Percentiles rank a stretch among this genome's conserved stretches.
phyloP scores from a whole-genome alignment of 2,797 vertebrate genomes.

The Gallinago solitaria region DNA sequence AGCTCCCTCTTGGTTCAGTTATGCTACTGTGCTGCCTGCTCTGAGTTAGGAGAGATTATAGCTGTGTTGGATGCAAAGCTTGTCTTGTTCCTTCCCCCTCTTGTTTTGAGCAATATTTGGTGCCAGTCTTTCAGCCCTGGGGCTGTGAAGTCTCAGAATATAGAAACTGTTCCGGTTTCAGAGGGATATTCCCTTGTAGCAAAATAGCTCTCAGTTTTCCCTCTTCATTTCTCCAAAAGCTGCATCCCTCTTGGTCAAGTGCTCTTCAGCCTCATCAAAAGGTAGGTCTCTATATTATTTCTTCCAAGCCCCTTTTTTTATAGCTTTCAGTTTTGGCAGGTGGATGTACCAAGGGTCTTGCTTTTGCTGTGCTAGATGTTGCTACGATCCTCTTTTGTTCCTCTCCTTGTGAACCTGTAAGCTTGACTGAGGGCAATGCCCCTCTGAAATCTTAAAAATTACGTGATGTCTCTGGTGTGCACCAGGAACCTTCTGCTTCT shows the following conservation, averaged over 20 bases:
- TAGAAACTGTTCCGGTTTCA: neutral
- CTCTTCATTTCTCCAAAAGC: neutral
- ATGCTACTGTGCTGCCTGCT: neutral
- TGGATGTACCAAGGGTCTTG: neutral
- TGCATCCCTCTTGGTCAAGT: neutral
- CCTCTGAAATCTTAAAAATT: neutral
- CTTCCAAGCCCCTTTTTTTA: neutral
- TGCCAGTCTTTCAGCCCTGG: neutral
- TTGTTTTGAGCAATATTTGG: neutral
- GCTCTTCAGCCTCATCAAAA: neutral
- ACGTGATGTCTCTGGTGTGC: neutral
- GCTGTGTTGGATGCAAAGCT: neutral
- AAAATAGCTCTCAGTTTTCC: neutral
- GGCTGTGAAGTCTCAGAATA: neutral
- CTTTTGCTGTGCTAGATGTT: neutral
- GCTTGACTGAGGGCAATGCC: fast-evolving
- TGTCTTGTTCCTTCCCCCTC: neutral
- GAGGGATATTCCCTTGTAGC: neutral
- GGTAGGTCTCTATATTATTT: neutral
- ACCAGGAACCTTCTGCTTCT: neutral
- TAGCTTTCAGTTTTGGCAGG: neutral
- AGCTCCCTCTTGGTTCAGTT: neutral
- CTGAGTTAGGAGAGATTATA: neutral
- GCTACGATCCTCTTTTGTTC: neutral
- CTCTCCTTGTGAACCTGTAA: neutral